These are phyloP conservation scores for Eristalis pertinax DNA, from an alignment of 2,888 invertebrate species.

Conservation along the genomic window DNA sequence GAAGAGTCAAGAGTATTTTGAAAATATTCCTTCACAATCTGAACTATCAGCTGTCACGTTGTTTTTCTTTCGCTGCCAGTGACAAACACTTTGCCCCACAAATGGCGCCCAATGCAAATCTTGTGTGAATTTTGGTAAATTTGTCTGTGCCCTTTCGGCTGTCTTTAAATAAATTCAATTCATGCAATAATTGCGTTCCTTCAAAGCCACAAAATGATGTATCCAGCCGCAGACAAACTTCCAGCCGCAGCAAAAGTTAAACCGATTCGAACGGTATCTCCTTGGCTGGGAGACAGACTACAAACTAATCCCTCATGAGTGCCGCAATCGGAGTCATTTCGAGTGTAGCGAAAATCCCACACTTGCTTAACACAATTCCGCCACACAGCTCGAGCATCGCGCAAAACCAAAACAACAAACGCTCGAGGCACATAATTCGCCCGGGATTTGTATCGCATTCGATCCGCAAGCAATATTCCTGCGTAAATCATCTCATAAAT, in stretches of 20 bases:
- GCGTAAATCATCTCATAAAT: constrained; percentile 66
- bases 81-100: no score
- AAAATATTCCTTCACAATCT: no score
- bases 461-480: constrained; percentile 36
- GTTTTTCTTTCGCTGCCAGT: no score
- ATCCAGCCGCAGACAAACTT: no score
- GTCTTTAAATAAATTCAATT: no score
- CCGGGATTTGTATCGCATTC: constrained; percentile 24
- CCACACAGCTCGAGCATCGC: neutral
- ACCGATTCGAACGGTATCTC: neutral
- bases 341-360: neutral
- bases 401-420: neutral
- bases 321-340: neutral
- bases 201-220: no score
- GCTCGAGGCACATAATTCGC: constrained; percentile 16
- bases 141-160: no score
- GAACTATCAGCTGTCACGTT: no score
- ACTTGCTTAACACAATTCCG: constrained; percentile 11
- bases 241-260: neutral
- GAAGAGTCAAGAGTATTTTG: no score
- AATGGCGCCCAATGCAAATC: no score
- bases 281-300: neutral
- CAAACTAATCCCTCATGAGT: neutral
- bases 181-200: no score
- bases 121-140: no score